A percentile compares a stretch with the other conserved stretches of the same genome.
Evolutionary conservation across 2,888 invertebrate genomes (phyloP).

Genomic region (Heliconius charithonia): DNA sequence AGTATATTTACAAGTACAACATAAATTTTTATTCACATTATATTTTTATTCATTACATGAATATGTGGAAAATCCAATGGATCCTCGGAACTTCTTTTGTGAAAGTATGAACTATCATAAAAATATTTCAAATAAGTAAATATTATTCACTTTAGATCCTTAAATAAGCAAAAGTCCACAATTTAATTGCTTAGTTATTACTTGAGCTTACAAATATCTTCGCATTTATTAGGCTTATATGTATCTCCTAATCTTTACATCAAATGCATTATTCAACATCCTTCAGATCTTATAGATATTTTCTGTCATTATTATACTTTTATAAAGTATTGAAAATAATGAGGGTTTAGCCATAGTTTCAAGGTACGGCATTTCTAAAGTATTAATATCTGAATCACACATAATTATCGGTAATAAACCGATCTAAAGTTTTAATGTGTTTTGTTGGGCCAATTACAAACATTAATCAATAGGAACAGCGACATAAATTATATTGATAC

Average conservation of each 20-base stretch:
- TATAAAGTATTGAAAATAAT: constrained; percentile 34
- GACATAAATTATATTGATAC: constrained; percentile 80
- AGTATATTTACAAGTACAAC: no score
- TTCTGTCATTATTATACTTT: constrained; percentile 32
- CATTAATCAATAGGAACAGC: constrained; percentile 77
- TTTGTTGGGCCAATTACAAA: constrained; percentile 66
- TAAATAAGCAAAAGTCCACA: background rate
- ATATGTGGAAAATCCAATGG: no score
- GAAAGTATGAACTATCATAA: background rate
- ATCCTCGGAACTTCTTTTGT: background rate
- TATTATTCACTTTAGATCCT: background rate
- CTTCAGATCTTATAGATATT: constrained; percentile 10
- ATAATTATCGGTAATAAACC: constrained; percentile 49
- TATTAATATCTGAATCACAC: constrained; percentile 45
- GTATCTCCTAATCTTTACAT: constrained; percentile 18
- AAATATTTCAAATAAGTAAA: background rate
- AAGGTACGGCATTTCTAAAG: constrained; percentile 32
- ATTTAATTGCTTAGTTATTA: background rate
- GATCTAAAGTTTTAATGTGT: constrained; percentile 50
- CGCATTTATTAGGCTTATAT: constrained; percentile 13
- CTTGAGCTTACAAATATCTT: constrained; percentile 6
- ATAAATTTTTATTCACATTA: no score
- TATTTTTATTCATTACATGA: no score
- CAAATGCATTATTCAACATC: constrained; percentile 32
- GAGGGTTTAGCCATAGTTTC: constrained; percentile 33